phyloP scores from a whole-genome alignment of 1,140 invertebrate species.

The Episyrphus balteatus region DNA sequence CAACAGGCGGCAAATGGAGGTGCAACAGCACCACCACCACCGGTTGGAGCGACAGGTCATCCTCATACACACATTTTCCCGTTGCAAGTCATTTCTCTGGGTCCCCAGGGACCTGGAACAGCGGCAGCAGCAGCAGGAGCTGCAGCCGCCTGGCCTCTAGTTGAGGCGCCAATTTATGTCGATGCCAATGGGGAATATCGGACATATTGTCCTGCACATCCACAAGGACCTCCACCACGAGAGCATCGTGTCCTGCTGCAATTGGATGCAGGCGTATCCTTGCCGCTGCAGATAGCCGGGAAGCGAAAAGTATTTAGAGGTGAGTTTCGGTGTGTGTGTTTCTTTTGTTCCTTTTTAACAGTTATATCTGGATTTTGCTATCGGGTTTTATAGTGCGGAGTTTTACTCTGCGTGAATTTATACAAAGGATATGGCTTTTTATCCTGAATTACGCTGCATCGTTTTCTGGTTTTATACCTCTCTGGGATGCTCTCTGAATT shows the following conservation, averaged over 20 bases:
- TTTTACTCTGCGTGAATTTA: too few species aligned
- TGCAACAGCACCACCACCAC: conserved; percentile 5
- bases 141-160: conserved; percentile 20
- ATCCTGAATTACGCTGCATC: too few species aligned
- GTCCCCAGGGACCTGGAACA: background rate
- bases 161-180: conserved; percentile 30
- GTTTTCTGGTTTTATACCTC: too few species aligned
- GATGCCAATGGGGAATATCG: conserved; percentile 31
- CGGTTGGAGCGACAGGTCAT: background rate
- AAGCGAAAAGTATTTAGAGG: conserved; percentile 34
- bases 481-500: too few species aligned
- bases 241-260: conserved; percentile 3
- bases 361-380: too few species aligned
- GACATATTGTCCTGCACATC: conserved; percentile 31
- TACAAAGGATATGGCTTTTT: too few species aligned
- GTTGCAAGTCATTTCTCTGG: conserved; percentile 4
- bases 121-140: background rate
- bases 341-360: too few species aligned
- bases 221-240: conserved; percentile 16
- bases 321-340: conserved; percentile 29
- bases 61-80: conserved; percentile 3
- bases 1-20: conserved; percentile 9
- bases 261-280: conserved; percentile 5
- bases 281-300: conserved; percentile 25
- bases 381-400: too few species aligned